These are phyloP conservation scores for Apocrypta bakeri DNA, from an alignment of 1,140 invertebrate genomes.

Conservation along the genomic window DNA sequence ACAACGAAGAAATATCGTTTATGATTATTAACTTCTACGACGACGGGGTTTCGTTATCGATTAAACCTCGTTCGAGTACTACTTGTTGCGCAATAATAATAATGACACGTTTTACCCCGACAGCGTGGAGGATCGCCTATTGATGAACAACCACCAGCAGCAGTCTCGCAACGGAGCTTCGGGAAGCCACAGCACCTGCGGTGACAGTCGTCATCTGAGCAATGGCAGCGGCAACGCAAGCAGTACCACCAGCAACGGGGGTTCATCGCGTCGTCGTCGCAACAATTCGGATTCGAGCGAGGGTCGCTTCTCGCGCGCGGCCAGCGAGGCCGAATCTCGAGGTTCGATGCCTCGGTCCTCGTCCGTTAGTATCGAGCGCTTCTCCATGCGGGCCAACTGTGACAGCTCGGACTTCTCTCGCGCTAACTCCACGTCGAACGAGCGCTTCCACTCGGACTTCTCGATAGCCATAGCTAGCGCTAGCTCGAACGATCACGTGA, in stretches of 20 bases:
- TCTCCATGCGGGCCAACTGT: slow-evolving; percentile 71
- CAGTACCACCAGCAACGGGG: slow-evolving; percentile 39
- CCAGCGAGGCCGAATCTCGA: slow-evolving; percentile 66
- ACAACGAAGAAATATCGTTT: too few relatives aligned
- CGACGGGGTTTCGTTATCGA: too few relatives aligned
- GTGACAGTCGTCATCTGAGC: neutral
- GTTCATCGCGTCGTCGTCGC: slow-evolving; percentile 51
- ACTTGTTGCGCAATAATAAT: neutral
- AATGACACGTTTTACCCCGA: neutral
- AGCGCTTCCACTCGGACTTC: slow-evolving; percentile 72
- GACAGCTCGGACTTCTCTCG: slow-evolving; percentile 72
- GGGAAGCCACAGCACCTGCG: neutral
- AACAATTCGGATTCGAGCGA: slow-evolving; percentile 71
- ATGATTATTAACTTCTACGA: too few relatives aligned
- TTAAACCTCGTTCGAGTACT: neutral
- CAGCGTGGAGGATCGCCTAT: slow-evolving; percentile 66
- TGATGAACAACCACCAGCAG: slow-evolving; percentile 63
- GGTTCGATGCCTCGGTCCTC: slow-evolving; percentile 71
- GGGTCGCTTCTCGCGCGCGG: slow-evolving; percentile 67
- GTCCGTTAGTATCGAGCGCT: slow-evolving; percentile 71
- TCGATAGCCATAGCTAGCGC: slow-evolving; percentile 71
- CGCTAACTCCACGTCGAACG: slow-evolving; percentile 71
- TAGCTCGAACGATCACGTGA: slow-evolving; percentile 70
- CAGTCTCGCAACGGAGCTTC: neutral
- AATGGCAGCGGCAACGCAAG: slow-evolving; percentile 9